Percentiles rank a stretch among this genome's conserved stretches.
Evolutionary conservation across 2,113 vertebrate species (phyloP).

Genomic region (Callorhinus ursinus): DNA sequence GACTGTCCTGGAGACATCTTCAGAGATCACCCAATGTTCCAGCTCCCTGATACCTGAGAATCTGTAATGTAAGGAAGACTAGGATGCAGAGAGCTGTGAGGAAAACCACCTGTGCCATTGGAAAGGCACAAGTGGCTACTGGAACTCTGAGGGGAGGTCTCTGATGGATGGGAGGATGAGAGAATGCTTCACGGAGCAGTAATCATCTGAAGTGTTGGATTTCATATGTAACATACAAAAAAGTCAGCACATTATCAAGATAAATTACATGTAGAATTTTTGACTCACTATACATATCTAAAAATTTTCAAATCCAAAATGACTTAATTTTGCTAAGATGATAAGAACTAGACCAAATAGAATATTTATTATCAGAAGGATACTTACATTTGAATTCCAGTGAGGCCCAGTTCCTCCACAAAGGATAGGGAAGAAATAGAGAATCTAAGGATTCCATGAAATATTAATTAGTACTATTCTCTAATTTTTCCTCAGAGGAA

Average conservation of each 20-base stretch:
- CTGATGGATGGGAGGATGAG: neutral
- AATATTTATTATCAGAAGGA: constrained; percentile 38
- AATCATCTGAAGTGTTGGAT: neutral
- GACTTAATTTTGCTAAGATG: neutral
- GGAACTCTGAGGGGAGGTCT: neutral
- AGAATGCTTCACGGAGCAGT: neutral
- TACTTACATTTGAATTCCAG: constrained; percentile 40
- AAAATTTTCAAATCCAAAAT: constrained; percentile 52
- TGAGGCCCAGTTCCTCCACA: neutral
- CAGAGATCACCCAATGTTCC: neutral
- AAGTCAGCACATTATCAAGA: neutral
- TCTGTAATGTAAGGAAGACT: neutral
- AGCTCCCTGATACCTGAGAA: neutral
- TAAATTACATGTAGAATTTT: constrained; percentile 17
- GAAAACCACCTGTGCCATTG: neutral
- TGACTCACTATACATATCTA: neutral
- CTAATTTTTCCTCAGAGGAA: constrained; percentile 28
- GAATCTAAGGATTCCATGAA: neutral
- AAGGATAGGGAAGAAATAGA: neutral
- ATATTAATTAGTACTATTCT: neutral
- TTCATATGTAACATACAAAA: constrained; percentile 24
- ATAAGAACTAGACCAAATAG: constrained; percentile 26
- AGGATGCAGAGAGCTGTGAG: neutral
- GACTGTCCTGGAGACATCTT: neutral
- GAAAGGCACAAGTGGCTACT: neutral